These are phyloP conservation scores for Caenorhabditis sp. DNA, from an alignment of 2,888 invertebrate genomes.

Conservation along the genomic window DNA sequence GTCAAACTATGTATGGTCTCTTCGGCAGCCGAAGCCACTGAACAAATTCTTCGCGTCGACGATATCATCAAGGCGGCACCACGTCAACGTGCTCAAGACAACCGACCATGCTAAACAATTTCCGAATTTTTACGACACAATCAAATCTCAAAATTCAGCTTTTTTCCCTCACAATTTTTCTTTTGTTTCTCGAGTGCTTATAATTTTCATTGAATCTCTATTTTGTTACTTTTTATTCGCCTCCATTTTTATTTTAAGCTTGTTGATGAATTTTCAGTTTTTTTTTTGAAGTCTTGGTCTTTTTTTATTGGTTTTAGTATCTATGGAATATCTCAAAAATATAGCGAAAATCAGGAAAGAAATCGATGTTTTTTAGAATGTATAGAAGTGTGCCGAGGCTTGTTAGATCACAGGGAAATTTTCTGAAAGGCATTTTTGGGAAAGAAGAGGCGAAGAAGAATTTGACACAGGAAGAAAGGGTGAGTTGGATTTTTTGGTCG, in stretches of 20 bases:
- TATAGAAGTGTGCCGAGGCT: slow-evolving; percentile 21
- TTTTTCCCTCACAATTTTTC: slow-evolving; percentile 3
- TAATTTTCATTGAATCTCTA: slow-evolving; percentile 35
- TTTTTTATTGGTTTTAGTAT: neutral
- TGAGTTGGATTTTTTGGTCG: neutral
- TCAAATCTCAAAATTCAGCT: slow-evolving; percentile 15
- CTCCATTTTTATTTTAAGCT: slow-evolving; percentile 22
- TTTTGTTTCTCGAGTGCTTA: slow-evolving; percentile 28
- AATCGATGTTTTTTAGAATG: slow-evolving; percentile 19
- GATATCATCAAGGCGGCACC: slow-evolving; percentile 82
- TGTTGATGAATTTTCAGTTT: slow-evolving; percentile 28
- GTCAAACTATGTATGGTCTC: slow-evolving; percentile 94
- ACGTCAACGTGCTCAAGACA: slow-evolving; percentile 61
- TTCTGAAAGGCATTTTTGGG: slow-evolving; percentile 26
- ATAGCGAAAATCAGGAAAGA: too few species aligned
- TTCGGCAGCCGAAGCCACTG: slow-evolving; percentile 77
- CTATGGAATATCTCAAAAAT: too few species aligned
- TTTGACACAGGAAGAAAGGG: slow-evolving; percentile 21
- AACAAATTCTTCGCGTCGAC: slow-evolving; percentile 98
- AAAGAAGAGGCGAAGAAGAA: slow-evolving; percentile 13
- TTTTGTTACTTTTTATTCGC: slow-evolving; percentile 21
- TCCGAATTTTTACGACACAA: neutral
- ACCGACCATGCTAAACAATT: slow-evolving; percentile 64
- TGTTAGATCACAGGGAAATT: slow-evolving; percentile 25
- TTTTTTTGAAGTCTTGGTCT: neutral